These are phyloP conservation scores for Aurelia aurita DNA, from an alignment of 30 jellyfish, hydroid and myxozoan species.

Conservation along the genomic window DNA sequence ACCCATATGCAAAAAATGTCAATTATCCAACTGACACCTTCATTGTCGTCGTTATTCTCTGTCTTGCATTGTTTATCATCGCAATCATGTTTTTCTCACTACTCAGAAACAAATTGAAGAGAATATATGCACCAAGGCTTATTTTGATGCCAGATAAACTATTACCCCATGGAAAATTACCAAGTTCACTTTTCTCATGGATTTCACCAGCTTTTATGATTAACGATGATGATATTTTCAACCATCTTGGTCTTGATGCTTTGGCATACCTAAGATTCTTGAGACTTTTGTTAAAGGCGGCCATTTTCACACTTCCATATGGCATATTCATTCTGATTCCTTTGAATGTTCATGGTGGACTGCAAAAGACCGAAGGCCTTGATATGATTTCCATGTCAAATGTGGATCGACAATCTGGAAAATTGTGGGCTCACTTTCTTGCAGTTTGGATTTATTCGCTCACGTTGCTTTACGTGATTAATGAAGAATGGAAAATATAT, in stretches of 20 bases:
- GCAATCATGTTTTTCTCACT: conserved; percentile 74
- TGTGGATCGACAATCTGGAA: conserved; percentile 61
- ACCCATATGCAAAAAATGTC: conserved; percentile 24
- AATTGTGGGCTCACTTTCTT: conserved; percentile 93
- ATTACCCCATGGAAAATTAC: conserved; percentile 68
- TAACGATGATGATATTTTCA: conserved; percentile 86
- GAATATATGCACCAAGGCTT: conserved; percentile 90
- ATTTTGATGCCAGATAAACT: conserved; percentile 76
- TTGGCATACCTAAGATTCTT: conserved; percentile 80
- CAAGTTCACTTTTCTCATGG: conserved; percentile 91
- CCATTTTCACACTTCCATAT: conserved; percentile 87
- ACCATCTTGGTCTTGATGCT: conserved; percentile 97
- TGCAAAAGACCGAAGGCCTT: conserved; percentile 74
- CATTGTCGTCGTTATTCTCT: conserved; percentile 53
- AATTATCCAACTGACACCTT: conserved; percentile 90
- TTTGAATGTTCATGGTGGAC: conserved; percentile 84
- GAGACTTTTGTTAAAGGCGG: conserved; percentile 68
- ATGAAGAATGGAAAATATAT: conserved; percentile 87
- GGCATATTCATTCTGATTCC: conserved; percentile 92
- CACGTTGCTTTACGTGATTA: conserved; percentile 57
- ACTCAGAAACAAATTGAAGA: conserved; percentile 75
- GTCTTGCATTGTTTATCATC: conserved; percentile 50
- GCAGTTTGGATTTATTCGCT: conserved; percentile 93
- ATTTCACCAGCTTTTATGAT: conserved; percentile 79
- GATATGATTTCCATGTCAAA: conserved; percentile 91